phyloP scores from a whole-genome alignment of 53 echinoderm and acorn worm genomes.

The Glandiceps talaboti region DNA sequence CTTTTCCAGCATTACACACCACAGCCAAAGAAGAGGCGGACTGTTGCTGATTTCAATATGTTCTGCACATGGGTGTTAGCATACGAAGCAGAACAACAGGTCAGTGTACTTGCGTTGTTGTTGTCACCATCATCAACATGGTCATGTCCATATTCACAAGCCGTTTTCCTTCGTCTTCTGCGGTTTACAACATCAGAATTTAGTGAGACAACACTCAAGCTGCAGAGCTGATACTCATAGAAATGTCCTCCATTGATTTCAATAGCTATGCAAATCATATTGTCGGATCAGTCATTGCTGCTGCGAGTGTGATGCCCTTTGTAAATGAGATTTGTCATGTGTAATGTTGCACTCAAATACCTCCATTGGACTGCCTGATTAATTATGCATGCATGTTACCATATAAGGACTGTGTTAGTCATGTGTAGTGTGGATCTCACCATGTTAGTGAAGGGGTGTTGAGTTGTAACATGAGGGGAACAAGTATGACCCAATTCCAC shows the following conservation, averaged over 20 bases:
- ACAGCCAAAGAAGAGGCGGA: slow-evolving; percentile 43
- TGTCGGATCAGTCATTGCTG: no score
- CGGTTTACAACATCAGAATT: no score
- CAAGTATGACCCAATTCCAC: not conserved
- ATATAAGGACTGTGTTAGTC: not conserved
- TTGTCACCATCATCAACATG: no score
- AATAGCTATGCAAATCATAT: no score
- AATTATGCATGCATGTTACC: not conserved
- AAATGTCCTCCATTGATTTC: no score
- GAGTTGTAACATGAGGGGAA: not conserved
- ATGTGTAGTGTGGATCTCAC: not conserved
- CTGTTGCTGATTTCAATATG: slow-evolving; percentile 87
- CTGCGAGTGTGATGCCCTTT: no score
- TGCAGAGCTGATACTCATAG: no score
- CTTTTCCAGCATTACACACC: slow-evolving; percentile 16
- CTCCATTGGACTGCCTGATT: no score
- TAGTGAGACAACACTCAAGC: no score
- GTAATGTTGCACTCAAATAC: not conserved
- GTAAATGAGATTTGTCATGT: not conserved
- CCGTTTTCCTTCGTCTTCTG: no score
- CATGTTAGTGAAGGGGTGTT: not conserved
- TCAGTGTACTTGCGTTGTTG: not conserved
- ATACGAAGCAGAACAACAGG: slow-evolving; percentile 51
- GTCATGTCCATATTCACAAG: no score
- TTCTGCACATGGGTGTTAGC: slow-evolving; percentile 98